Conservation (phyloP, 2,797 vertebrate species). For the Phoebastria nigripes region DNA sequence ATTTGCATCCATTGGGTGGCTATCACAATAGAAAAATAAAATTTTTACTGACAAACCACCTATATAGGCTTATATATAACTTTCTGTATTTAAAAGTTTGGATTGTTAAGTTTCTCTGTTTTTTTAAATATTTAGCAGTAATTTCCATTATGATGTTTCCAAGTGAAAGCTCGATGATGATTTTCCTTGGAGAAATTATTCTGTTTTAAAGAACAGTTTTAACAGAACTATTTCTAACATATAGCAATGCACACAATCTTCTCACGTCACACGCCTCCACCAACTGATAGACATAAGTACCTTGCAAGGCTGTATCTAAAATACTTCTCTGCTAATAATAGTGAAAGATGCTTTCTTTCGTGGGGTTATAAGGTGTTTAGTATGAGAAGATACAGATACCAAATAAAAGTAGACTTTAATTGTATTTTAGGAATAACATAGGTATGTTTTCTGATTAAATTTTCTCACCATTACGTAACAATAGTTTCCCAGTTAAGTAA, state of each 20-base stretch:
- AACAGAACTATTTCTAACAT: neutral
- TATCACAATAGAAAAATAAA: neutral
- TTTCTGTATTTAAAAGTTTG: neutral
- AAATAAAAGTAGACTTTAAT: neutral
- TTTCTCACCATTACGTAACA: slow-evolving; percentile 29
- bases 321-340: neutral
- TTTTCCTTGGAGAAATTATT: neutral
- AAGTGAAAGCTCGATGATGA: neutral
- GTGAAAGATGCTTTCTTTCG: neutral
- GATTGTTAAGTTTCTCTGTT: neutral
- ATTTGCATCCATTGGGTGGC: neutral
- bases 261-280: neutral
- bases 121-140: neutral
- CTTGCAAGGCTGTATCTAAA: neutral
- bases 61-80: neutral
- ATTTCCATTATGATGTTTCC: neutral
- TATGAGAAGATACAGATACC: neutral
- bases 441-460: neutral
- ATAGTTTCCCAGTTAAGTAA: neutral
- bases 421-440: neutral
- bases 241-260: neutral
- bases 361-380: neutral
- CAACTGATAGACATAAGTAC: neutral
- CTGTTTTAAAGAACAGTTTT: neutral
- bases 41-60: neutral